phyloP scores from a whole-genome alignment of 2,888 invertebrate species.

The Sinhomidia bicolor region DNA sequence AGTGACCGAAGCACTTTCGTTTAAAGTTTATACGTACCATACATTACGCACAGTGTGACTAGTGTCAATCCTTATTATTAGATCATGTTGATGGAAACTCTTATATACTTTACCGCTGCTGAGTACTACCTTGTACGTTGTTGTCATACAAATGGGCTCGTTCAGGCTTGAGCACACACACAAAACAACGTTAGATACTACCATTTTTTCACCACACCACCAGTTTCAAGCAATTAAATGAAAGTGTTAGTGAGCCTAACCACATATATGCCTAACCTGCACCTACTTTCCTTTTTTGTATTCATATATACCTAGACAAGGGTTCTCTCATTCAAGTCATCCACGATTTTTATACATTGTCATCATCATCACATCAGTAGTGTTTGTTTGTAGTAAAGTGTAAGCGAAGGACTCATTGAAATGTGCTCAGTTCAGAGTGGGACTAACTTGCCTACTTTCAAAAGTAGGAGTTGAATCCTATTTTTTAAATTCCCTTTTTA shows the following conservation, averaged over 20 bases:
- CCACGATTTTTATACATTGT: too few relatives aligned
- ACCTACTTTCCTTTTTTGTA: background rate
- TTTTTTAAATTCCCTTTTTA: conserved; percentile 4
- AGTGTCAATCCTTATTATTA: background rate
- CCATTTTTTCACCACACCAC: background rate
- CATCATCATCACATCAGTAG: background rate
- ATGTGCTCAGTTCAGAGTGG: background rate
- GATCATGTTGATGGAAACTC: background rate
- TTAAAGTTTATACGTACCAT: background rate
- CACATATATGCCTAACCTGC: background rate
- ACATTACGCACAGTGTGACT: background rate
- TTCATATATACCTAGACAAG: too few relatives aligned
- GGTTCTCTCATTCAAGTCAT: too few relatives aligned
- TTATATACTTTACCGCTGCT: background rate
- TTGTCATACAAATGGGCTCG: background rate
- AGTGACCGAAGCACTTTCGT: background rate
- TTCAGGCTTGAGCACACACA: background rate
- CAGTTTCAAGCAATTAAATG: conserved; percentile 6
- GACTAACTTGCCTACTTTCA: background rate
- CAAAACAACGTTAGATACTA: background rate
- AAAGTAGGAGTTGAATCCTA: conserved; percentile 4
- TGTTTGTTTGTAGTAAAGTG: background rate
- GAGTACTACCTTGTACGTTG: background rate
- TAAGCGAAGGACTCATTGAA: background rate
- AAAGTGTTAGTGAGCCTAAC: background rate